A percentile compares a stretch with the other conserved stretches of the same genome.
Evolutionary conservation across 2,797 vertebrate genomes (phyloP).

Genomic region (Syngnathus acus): DNA sequence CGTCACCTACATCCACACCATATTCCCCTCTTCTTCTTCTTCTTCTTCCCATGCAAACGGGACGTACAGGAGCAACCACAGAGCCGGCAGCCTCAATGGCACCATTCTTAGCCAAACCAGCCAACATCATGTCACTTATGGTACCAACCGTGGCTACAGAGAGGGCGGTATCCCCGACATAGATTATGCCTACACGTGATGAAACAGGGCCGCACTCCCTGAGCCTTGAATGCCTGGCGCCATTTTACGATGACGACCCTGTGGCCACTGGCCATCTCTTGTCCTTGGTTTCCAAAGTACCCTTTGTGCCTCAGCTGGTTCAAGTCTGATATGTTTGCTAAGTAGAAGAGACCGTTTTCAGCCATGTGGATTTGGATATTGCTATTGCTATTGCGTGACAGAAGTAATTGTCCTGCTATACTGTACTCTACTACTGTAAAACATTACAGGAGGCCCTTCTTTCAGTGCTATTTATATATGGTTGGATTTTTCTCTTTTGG

Average conservation of each 20-base stretch:
- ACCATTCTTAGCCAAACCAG: slow-evolving; percentile 85
- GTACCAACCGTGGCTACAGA: slow-evolving; percentile 87
- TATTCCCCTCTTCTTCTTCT: slow-evolving; percentile 80
- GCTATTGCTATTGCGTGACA: slow-evolving; percentile 56
- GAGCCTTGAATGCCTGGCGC: slow-evolving; percentile 39
- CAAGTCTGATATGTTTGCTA: slow-evolving; percentile 68
- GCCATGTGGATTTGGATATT: slow-evolving; percentile 51
- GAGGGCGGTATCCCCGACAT: slow-evolving; percentile 86
- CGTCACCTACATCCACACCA: slow-evolving; percentile 85
- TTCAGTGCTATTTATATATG: slow-evolving; percentile 63
- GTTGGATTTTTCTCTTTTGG: slow-evolving; percentile 60
- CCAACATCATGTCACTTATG: slow-evolving; percentile 80
- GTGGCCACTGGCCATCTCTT: slow-evolving; percentile 52
- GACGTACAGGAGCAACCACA: slow-evolving; percentile 62
- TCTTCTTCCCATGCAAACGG: slow-evolving; percentile 64
- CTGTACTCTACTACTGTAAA: slow-evolving; percentile 53
- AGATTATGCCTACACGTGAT: slow-evolving; percentile 91
- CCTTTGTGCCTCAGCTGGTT: slow-evolving; percentile 78
- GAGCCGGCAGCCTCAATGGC: slow-evolving; percentile 70
- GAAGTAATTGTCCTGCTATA: slow-evolving; percentile 57
- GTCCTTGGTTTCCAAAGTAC: slow-evolving; percentile 76
- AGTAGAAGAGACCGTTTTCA: slow-evolving; percentile 57
- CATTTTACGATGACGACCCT: slow-evolving; percentile 33
- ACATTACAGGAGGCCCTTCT: slow-evolving; percentile 54
- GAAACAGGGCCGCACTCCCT: slow-evolving; percentile 35